phyloP scores from a whole-genome alignment of 2,888 invertebrate genomes.

The Saturnia japonica region DNA sequence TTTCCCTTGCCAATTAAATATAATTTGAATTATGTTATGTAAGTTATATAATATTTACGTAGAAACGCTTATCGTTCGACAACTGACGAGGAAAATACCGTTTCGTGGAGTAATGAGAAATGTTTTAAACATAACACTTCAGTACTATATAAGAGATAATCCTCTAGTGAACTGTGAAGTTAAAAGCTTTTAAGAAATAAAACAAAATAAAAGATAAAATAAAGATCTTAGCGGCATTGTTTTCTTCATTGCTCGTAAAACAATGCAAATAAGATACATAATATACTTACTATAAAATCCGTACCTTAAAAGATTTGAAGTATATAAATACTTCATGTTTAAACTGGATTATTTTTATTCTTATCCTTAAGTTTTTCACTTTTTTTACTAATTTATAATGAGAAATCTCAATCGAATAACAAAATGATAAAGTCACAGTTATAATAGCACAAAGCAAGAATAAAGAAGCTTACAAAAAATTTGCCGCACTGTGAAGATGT shows the following conservation, averaged over 20 bases:
- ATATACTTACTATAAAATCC: not conserved
- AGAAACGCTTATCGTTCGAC: conserved; percentile 2
- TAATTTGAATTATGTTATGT: conserved; percentile 14
- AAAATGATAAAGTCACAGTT: too few species aligned
- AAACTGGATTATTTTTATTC: too few species aligned
- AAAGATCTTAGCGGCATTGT: not conserved
- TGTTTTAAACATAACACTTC: conserved; percentile 4
- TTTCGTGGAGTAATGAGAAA: not conserved
- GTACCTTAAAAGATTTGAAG: too few species aligned
- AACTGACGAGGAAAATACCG: not conserved
- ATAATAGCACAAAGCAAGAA: too few species aligned
- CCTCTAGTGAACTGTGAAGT: not conserved
- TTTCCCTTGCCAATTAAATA: conserved; percentile 13
- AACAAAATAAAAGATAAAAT: not conserved
- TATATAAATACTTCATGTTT: too few species aligned
- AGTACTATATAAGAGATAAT: not conserved
- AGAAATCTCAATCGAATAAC: not conserved
- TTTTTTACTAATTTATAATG: not conserved
- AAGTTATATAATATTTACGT: conserved; percentile 5
- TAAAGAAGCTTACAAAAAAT: too few species aligned
- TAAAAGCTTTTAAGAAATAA: not conserved
- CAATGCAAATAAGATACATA: not conserved
- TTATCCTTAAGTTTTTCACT: not conserved
- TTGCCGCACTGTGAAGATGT: too few species aligned
- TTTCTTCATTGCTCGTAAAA: not conserved